Conservation (phyloP, 2,113 vertebrate genomes). For the Redunca redunca region DNA sequence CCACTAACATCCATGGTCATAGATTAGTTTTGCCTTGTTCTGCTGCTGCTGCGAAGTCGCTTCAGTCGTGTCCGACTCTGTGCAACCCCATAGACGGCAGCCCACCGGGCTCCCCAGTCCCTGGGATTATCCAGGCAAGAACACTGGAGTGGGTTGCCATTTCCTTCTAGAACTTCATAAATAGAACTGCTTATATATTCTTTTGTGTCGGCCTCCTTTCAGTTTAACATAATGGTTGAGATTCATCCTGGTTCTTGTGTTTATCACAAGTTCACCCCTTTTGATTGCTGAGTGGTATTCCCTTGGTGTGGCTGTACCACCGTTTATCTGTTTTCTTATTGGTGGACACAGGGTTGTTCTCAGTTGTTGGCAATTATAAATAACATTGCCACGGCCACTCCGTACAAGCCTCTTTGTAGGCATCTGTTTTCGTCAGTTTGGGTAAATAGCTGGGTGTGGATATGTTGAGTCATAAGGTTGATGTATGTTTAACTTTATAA, state of each 20-base stretch:
- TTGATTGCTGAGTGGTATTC: not conserved
- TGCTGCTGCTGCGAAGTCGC: no score
- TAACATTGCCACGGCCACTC: not conserved
- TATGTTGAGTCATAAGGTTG: not conserved
- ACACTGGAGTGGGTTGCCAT: no score
- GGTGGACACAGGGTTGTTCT: not conserved
- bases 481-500: conserved; percentile 48
- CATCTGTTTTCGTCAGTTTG: conserved; percentile 30
- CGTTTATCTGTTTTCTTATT: not conserved
- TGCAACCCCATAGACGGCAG: no score
- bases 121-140: no score
- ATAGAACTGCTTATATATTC: not conserved
- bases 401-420: not conserved
- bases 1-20: not conserved
- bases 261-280: not conserved
- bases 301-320: not conserved
- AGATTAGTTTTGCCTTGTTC: not conserved
- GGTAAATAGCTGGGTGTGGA: conserved; percentile 18
- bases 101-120: no score
- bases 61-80: no score
- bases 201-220: not conserved
- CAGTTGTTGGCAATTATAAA: not conserved
- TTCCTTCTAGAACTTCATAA: not conserved
- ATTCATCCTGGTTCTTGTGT: not conserved
- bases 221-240: not conserved